phyloP scores from a whole-genome alignment of 2,888 invertebrate genomes.

The Abscondita cerata region DNA sequence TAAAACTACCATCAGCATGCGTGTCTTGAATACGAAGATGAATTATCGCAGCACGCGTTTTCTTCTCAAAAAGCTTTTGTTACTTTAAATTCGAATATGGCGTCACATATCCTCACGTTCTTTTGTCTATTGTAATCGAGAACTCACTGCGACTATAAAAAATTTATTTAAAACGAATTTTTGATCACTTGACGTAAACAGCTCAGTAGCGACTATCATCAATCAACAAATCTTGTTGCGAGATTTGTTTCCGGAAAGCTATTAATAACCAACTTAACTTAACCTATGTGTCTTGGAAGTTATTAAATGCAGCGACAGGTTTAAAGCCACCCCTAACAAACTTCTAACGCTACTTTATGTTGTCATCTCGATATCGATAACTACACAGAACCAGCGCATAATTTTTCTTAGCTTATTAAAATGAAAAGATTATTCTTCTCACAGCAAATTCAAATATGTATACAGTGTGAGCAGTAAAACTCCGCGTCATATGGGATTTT shows the following conservation, averaged over 20 bases:
- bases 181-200: neutral
- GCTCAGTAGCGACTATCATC: neutral
- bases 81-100: slow-evolving; percentile 9
- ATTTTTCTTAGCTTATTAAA: too few relatives aligned
- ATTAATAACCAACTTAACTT: slow-evolving; percentile 12
- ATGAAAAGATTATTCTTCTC: too few relatives aligned
- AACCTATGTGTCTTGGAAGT: slow-evolving; percentile 8
- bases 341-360: neutral
- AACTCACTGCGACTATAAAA: neutral
- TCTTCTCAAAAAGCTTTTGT: slow-evolving; percentile 12
- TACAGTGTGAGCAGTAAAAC: too few relatives aligned
- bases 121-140: neutral
- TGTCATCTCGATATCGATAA: too few relatives aligned
- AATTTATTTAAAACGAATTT: neutral
- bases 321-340: neutral
- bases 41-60: slow-evolving; percentile 23
- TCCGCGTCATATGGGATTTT: too few relatives aligned
- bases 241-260: slow-evolving; percentile 5
- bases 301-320: neutral
- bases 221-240: neutral
- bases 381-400: too few relatives aligned
- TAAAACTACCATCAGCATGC: slow-evolving; percentile 23
- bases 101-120: neutral
- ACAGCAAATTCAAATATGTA: too few relatives aligned
- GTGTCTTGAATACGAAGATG: slow-evolving; percentile 26